These are phyloP conservation scores for Dromiciops gliroides DNA, from an alignment of 2,113 vertebrate genomes.

Conservation along the genomic window DNA sequence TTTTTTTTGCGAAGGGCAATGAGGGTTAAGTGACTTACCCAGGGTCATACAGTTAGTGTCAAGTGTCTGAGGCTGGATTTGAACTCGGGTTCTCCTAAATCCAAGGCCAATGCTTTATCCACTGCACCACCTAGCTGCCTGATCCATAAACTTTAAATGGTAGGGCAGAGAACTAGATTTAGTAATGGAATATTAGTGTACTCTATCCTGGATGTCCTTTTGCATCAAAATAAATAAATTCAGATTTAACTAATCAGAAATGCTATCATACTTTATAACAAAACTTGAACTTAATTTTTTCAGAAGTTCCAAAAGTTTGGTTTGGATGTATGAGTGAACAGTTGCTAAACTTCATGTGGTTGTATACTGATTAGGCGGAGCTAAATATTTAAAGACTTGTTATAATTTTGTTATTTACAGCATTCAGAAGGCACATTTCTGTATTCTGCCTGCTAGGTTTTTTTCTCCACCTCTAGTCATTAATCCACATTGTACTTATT, in stretches of 20 bases:
- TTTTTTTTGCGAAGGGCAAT: too few species aligned
- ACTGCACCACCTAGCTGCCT: too few species aligned
- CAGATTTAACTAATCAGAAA: background rate
- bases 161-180: background rate
- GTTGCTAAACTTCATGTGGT: background rate
- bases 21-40: too few species aligned
- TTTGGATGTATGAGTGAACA: background rate
- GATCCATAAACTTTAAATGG: background rate
- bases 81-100: too few species aligned
- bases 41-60: too few species aligned
- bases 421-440: conserved; percentile 20
- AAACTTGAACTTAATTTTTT: conserved; percentile 2
- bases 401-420: background rate
- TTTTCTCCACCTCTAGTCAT: background rate
- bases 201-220: background rate
- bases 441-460: background rate
- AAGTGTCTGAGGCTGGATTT: too few species aligned
- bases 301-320: background rate
- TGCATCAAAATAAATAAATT: background rate
- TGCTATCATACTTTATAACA: background rate
- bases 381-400: background rate
- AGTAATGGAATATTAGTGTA: fast-evolving
- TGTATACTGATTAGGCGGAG: background rate
- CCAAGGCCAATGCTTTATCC: too few species aligned
- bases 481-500: background rate